These are phyloP conservation scores for Agrypnus murinus DNA, from an alignment of 2,888 invertebrate species.

Conservation along the genomic window DNA sequence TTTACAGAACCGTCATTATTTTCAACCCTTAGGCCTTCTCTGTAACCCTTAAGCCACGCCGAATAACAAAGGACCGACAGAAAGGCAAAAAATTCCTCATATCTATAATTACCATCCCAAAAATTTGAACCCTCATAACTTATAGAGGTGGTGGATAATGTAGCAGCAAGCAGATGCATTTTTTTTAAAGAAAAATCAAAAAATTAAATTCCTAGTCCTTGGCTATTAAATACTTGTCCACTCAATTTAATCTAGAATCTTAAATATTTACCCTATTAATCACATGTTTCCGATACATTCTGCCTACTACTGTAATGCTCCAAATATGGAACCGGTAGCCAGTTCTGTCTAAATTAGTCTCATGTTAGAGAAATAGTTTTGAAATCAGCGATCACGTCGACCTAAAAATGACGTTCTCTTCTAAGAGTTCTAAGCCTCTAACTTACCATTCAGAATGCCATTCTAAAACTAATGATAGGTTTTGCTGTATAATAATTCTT, in stretches of 20 bases:
- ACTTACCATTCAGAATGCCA: conserved; percentile 24
- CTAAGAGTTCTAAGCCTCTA: no score
- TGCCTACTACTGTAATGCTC: not conserved
- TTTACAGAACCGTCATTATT: conserved; percentile 44
- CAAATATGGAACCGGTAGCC: conserved; percentile 36
- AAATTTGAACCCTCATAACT: conserved; percentile 33
- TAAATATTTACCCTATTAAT: conserved; percentile 30
- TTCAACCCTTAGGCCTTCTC: conserved; percentile 42
- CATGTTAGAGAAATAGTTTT: conserved; percentile 13
- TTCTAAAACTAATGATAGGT: conserved; percentile 45
- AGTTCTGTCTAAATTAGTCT: conserved; percentile 30
- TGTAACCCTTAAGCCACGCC: conserved; percentile 29
- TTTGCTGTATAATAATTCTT: conserved; percentile 40
- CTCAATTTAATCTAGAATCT: conserved; percentile 28
- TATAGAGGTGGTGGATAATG: conserved; percentile 17
- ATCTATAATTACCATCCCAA: conserved; percentile 38
- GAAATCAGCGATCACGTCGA: conserved; percentile 36
- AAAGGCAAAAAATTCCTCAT: conserved; percentile 25
- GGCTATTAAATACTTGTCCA: conserved; percentile 34
- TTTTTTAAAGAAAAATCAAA: no score
- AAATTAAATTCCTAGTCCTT: conserved; percentile 22
- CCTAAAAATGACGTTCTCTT: conserved; percentile 38
- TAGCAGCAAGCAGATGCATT: conserved; percentile 33
- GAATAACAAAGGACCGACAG: conserved; percentile 34
- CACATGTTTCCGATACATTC: conserved; percentile 16